A percentile compares a stretch with the other conserved stretches of the same genome.
Evolutionary conservation across 2,113 vertebrate species (phyloP).

Genomic region (Dicerorhinus sumatrensis): DNA sequence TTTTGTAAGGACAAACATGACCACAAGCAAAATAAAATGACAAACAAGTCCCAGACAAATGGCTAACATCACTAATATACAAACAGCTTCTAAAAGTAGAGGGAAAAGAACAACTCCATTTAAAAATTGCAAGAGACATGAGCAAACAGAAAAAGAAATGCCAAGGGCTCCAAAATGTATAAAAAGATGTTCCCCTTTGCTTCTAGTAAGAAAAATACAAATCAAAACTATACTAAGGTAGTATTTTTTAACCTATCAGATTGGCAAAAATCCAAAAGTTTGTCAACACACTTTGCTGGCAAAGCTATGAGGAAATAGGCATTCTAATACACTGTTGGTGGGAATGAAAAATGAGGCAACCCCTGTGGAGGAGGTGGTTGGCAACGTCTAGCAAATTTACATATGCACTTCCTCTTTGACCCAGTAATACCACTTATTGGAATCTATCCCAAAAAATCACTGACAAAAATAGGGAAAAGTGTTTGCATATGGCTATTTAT

Average conservation of each 20-base stretch:
- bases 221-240: not conserved
- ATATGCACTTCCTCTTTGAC: not conserved
- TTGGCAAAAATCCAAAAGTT: not conserved
- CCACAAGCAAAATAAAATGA: not conserved
- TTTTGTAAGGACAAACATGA: not conserved
- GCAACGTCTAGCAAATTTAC: not conserved
- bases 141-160: not conserved
- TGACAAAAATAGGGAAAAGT: not conserved
- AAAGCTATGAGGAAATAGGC: not conserved
- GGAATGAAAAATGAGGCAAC: not conserved
- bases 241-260: not conserved
- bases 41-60: not conserved
- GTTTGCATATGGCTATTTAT: not conserved
- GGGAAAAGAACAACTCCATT: not conserved
- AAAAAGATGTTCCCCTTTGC: not conserved
- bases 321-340: no score
- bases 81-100: not conserved
- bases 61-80: not conserved
- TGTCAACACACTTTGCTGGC: not conserved
- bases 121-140: conserved; percentile 4
- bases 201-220: not conserved
- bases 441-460: not conserved
- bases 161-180: not conserved
- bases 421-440: not conserved
- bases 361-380: not conserved